Base-by-base conservation (phyloP, 2,888 invertebrate genomes). In the Dicyrtoma fusca region DNA sequence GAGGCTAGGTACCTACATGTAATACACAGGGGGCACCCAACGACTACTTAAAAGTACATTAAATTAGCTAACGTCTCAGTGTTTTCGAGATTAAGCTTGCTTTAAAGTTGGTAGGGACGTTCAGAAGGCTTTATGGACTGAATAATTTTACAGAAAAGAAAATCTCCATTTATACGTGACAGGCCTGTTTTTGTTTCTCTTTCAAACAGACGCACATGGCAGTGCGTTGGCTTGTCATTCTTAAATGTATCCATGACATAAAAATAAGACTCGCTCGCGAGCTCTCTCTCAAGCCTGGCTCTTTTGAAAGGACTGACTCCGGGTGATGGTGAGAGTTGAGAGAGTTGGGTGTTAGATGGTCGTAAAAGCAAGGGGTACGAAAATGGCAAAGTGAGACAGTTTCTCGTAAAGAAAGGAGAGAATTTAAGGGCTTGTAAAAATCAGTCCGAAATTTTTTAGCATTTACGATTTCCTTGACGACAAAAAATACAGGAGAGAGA, bases 401-500 rank as follows among this genome's bases (percentile, higher is more conserved):
- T 17, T 26, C n/a, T 61, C 61, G 61, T 61, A 34, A 61, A 61
- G 42, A 17, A 61, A 42, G 61, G 10, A 61, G 10, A 61, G 42
- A 61, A 61, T 61, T 61, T 61, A 34, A 42, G 61, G 19, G 66
- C 66, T 66, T 66, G 66, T 66, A 66, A 66, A 66, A 66, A 53
- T 53, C 53, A 51, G 65, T 25, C 53, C 42, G 34, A 66, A 66
- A 66, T 66, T 66, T 57, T 34, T 61, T 25, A 53, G 21, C 49
- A 55, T 65, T 65, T 65, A 66, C 66, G 66, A 66, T 66, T 66
- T 66, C 66, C 66, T 66, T 34, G 42, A 66, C 19, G 61, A 55
- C 23, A 21, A 55, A 55, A 55, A 21, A 21, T 34, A 34, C 34
- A 34, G 8, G 34, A 34, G 34, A 34, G 34, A 34, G 34, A 51